These are phyloP conservation scores for Drosophila meridionalis DNA, from an alignment of 2,888 invertebrate species.

Conservation along the genomic window DNA sequence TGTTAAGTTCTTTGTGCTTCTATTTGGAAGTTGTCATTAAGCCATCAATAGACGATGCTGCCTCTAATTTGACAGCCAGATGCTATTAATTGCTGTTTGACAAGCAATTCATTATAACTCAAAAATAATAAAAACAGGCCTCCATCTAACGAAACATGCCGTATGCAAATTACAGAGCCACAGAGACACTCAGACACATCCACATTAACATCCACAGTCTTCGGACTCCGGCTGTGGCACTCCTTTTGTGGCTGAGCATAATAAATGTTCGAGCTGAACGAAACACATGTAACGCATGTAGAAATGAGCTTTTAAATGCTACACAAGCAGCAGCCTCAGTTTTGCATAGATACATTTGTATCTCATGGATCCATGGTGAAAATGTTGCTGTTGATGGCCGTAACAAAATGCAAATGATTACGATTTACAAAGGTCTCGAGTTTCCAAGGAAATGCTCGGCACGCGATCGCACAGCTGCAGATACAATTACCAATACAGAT, in stretches of 20 bases:
- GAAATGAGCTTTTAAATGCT: constrained; percentile 72
- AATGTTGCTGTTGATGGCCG: constrained; percentile 45
- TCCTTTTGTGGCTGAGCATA: constrained; percentile 56
- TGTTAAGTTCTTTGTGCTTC: constrained; percentile 63
- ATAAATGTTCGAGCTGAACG: constrained; percentile 65
- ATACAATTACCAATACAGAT: neutral
- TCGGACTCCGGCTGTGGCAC: constrained; percentile 26
- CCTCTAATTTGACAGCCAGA: constrained; percentile 65
- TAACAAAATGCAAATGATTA: constrained; percentile 64
- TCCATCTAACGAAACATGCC: constrained; percentile 18
- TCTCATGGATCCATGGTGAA: constrained; percentile 25
- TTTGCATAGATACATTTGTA: constrained; percentile 55
- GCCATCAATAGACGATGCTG: constrained; percentile 58
- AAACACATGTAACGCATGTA: constrained; percentile 74
- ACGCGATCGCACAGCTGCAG: constrained; percentile 43
- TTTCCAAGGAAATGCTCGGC: constrained; percentile 54
- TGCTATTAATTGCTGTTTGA: constrained; percentile 73
- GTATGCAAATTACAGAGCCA: constrained; percentile 60
- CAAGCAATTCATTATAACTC: constrained; percentile 67
- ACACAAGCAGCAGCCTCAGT: constrained; percentile 42
- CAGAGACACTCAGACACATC: constrained; percentile 12
- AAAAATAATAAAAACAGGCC: constrained; percentile 12
- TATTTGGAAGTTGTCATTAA: constrained; percentile 78
- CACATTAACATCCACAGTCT: neutral
- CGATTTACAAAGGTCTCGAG: constrained; percentile 54